Evolutionary conservation across 1,140 invertebrate genomes (phyloP), one percentile per base, ranked within the genome.

Genomic region (Pseudomyrmex flavicornis): DNA sequence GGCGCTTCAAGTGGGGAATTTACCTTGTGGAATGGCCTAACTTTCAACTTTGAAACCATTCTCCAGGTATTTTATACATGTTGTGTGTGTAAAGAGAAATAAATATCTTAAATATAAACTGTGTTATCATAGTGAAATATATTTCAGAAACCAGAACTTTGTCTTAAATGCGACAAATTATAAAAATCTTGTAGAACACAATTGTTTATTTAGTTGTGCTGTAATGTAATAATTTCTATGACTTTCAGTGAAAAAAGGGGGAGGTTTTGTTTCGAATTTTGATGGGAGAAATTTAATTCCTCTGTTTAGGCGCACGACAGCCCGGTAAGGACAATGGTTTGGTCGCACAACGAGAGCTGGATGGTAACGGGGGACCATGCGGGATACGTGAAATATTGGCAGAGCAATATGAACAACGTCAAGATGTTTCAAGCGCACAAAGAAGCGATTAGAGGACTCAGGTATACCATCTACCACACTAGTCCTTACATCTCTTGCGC

Each of bases 401-500:
- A 99, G 95, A 99, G 98, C 88, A 99, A 99, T 95, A 99, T 99
- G 99, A 99, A 99, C 95, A 99, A 99, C 95, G 99, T 99, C 20
- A 99, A 99, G 96, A 99, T 99, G 98, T 99, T 99, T 96, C 99
- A 99, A 95, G 99, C 99, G 50, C 99, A 99, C 95, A 99, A 99
- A 96, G 99, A 99, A 96, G 97, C 99, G 84, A 97, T 99, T 90
- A 96, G 99, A 94, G 99, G 98, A 95, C 97, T 99, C 95, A 98
- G 98, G 98, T 99, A 97, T 95, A 95, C 94, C 93, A 91, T 92
- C 90, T 88, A 93, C 92, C 92, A 93, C 91, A 93, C 91, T 94
- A 93, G 93, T 92, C 92, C 93, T 94, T 94, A 93, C 89, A 91
- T 93, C 90, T 93, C 82, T 90, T 89, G 91, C 86, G 89, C 86